phyloP scores from a whole-genome alignment of 1,140 invertebrate genomes.

The Oreohelix idahoensis region DNA sequence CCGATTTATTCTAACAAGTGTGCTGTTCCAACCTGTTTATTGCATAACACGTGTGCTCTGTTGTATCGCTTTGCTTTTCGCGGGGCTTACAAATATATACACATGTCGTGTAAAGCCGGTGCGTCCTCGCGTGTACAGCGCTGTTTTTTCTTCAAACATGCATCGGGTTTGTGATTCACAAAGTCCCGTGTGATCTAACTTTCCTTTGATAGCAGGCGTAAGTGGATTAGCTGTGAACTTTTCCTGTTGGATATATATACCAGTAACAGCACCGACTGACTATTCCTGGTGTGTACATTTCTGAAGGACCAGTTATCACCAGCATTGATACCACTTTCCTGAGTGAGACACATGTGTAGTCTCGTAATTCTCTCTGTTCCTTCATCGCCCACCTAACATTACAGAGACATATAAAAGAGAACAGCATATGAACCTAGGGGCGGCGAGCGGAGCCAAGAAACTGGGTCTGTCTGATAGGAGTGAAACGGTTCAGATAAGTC shows the following conservation, averaged over 20 bases:
- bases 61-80: neutral
- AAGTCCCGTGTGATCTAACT: no score
- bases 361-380: neutral
- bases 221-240: neutral
- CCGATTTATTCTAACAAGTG: conserved; percentile 3
- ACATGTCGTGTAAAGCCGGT: no score
- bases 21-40: neutral
- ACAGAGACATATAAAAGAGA: neutral
- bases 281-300: neutral
- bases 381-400: neutral
- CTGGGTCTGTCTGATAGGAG: neutral
- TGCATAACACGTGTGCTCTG: neutral
- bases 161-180: no score
- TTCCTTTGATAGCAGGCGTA: neutral
- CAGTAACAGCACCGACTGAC: neutral
- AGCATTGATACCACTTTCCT: neutral
- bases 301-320: neutral
- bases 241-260: neutral
- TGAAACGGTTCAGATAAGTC: neutral
- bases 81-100: no score
- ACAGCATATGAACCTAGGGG: neutral
- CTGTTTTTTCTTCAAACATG: no score
- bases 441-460: neutral
- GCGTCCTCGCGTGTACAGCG: no score
- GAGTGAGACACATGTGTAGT: neutral